Evolutionary conservation across 2,888 invertebrate species (phyloP), one percentile per base, ranked within the genome.

Genomic region (Lissonota sp.): DNA sequence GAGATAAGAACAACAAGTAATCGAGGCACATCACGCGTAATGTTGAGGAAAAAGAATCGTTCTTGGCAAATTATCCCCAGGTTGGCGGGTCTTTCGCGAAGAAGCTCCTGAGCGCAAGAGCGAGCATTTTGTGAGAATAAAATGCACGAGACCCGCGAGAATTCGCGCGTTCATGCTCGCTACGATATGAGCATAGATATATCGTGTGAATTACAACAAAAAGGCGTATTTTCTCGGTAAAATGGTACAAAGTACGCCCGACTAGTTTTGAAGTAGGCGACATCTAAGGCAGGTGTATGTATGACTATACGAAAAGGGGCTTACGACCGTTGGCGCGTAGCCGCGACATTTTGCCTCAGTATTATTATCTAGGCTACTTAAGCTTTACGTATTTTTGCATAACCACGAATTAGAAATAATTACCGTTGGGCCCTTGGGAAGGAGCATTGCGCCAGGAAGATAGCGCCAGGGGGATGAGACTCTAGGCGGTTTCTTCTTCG

Each of bases 361-460:
- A 88, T 87, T 89, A 89, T 89, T 83, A 85, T 85, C 87, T 83
- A 67, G 75, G 82, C 86, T 89, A 83, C 88, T 90, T 88, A 86
- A 87, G 87, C 85, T 87, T 87, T 85, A 86, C 86, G 86, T 87
- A 90, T 89, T 90, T 89, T 89, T 89, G 87, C 89, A 88, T 89
- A 87, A 88, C 87, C 86, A 84, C 89, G 87, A 90, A 90, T 90
- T 89, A 89, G 87, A 89, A 90, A 85, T 90, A 90, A 90, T 88
- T 90, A 85, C 86, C 86, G 87, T 89, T 86, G 85, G 84, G 83
- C 89, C 86, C 85, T 57, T 44, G 88, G 87, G 87, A 86, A 51
- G 63, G 42, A 44, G 71, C 58, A 66, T 78, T 78, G 78, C 64
- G 60, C 67, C 66, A 51, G 26, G 78, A 62, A 78, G 78, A 78